A percentile compares a stretch with the other conserved stretches of the same genome.
Evolutionary conservation across 2,113 vertebrate species (phyloP).

Genomic region (Polypterus bichir): DNA sequence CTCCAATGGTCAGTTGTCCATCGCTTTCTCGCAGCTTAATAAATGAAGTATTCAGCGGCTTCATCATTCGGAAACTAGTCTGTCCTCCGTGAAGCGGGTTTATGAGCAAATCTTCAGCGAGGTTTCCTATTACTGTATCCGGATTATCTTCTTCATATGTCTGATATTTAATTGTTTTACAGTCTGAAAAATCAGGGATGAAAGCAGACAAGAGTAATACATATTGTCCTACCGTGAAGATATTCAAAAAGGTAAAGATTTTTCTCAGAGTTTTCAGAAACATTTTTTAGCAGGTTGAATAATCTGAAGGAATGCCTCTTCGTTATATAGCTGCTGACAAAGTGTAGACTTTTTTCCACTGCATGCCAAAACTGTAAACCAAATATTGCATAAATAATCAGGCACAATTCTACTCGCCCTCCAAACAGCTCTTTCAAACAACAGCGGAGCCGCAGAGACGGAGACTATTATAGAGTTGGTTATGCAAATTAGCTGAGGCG

Average conservation of each 20-base stretch:
- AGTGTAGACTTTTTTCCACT: neutral
- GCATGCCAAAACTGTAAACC: neutral
- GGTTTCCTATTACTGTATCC: slow-evolving; percentile 80
- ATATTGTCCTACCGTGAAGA: slow-evolving; percentile 38
- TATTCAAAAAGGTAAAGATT: slow-evolving; percentile 37
- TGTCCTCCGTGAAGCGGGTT: slow-evolving; percentile 58
- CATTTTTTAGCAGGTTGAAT: slow-evolving; percentile 27
- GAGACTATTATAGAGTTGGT: slow-evolving; percentile 65
- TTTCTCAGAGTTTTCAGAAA: slow-evolving; percentile 26
- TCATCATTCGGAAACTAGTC: slow-evolving; percentile 84
- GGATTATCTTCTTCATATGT: slow-evolving; percentile 77
- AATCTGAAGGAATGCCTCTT: slow-evolving; percentile 5
- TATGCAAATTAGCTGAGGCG: slow-evolving; percentile 71
- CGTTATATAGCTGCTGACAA: no score
- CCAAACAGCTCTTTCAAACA: slow-evolving; percentile 37
- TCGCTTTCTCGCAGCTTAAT: slow-evolving; percentile 77
- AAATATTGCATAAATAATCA: slow-evolving; percentile 39
- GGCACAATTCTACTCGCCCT: slow-evolving; percentile 37
- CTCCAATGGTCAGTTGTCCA: slow-evolving; percentile 74
- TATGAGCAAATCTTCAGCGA: slow-evolving; percentile 81
- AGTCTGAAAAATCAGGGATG: slow-evolving; percentile 35
- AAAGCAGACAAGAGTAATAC: slow-evolving; percentile 32
- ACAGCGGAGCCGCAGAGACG: slow-evolving; percentile 44
- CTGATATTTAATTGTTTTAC: slow-evolving; percentile 79
- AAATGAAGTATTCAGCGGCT: slow-evolving; percentile 82